Conservation (phyloP, 2,113 vertebrate species). For the Polypterus bichir region DNA sequence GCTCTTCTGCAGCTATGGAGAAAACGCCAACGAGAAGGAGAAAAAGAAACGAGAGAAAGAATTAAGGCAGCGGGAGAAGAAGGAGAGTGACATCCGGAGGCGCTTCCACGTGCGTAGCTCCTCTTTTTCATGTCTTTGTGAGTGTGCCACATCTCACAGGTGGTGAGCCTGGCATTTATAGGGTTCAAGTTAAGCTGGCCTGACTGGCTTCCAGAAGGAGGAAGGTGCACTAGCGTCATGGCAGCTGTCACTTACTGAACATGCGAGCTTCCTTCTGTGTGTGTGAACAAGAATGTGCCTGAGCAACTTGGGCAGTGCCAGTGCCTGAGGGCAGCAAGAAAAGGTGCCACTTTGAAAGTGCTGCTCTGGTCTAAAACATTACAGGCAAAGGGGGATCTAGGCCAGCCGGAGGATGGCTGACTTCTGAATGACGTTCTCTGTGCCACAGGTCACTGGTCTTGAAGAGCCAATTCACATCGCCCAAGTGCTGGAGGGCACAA, state of each 20-base stretch:
- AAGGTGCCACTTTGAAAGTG: background rate
- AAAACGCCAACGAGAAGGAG: slow-evolving; percentile 33
- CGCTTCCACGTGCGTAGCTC: slow-evolving; percentile 47
- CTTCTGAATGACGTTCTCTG: background rate
- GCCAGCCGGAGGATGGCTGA: background rate
- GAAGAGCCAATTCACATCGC: slow-evolving; percentile 37
- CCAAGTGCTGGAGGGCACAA: slow-evolving; percentile 25
- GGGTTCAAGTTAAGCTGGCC: background rate
- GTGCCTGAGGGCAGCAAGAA: background rate
- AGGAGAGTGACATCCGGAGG: slow-evolving; percentile 52
- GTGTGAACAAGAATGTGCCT: background rate
- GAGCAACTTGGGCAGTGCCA: background rate
- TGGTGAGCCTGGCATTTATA: too few relatives aligned
- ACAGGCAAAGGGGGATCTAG: background rate
- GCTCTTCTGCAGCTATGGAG: slow-evolving; percentile 19
- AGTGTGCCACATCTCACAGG: background rate
- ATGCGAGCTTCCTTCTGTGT: background rate
- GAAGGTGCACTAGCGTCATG: too few relatives aligned
- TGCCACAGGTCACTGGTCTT: slow-evolving; percentile 45
- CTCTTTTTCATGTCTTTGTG: slow-evolving; percentile 1
- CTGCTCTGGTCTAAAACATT: background rate
- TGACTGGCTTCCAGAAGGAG: background rate
- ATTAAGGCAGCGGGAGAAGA: slow-evolving; percentile 21
- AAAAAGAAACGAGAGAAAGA: slow-evolving; percentile 43
- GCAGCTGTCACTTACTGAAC: background rate